Base-by-base conservation (phyloP, 2,797 vertebrate species). In the Smutsia temminckii region DNA sequence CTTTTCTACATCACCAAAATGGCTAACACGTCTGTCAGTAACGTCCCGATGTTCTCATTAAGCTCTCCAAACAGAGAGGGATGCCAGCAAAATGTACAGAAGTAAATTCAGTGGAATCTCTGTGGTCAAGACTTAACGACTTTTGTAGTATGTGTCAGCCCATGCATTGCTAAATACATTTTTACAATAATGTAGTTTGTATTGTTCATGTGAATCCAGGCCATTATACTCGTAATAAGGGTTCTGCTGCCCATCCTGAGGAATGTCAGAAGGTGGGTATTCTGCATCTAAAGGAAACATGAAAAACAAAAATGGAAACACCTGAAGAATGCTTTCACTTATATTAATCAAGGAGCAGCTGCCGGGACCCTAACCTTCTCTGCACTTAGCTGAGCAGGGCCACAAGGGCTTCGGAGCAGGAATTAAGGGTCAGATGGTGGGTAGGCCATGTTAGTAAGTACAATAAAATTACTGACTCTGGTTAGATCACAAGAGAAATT, bases 321-420 rank as follows among this genome's bases (percentile, higher is more conserved):
- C 79, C 61, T 80, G 25, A 91, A 84, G 74, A 79, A 57, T 61
- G 21, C 72, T 85, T 97, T 97, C 25, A 49, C 25, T 68, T 81
- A 21, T 20, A 72, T 89, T 87, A 95, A 97, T 91, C 90, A 81
- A 74, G 27, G 79, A 88, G 51, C 42, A 51, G 49, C 75, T 84
- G 49, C 92, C 68, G 66, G 11, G 46, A 46, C 46, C 46, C 46
- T 81, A 63, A 49, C 21, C 92, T 95, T 78, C 79, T 83, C 95
- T 95, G 72, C 59, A 91, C 0, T 91, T 94, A 61, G n/a, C 94
- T 96, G 77, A 97, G 88, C 84, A 91, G 46, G 18, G n/a, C 85
- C 69, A 20, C 29, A 10, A 93, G 93, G 81, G 21, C 42, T 92
- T 95, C 21, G 3, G 72, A 90, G 61, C 37, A 87, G 46, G 61